Evolutionary conservation across 2,113 vertebrate genomes (phyloP).

Genomic region (Corapipo altera): DNA sequence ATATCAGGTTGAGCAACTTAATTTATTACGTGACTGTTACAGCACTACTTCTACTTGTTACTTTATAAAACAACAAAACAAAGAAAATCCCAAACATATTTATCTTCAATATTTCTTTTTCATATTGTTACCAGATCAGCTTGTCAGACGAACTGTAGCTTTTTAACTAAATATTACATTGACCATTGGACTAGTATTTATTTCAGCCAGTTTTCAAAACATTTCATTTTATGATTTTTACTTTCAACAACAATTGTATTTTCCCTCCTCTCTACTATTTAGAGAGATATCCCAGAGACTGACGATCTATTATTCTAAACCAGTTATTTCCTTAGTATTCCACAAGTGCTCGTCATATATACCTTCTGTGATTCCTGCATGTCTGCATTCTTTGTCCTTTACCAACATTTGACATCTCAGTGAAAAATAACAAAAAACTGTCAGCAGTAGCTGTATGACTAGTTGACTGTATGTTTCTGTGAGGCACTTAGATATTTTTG

Average conservation of each 20-base stretch:
- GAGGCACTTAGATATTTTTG: neutral
- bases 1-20: neutral
- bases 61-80: neutral
- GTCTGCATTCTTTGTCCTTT: neutral
- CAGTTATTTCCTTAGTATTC: neutral
- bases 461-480: neutral
- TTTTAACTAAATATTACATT: neutral
- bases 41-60: neutral
- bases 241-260: neutral
- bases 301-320: neutral
- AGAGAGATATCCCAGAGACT: neutral
- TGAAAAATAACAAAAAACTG: neutral
- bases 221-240: neutral
- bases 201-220: neutral
- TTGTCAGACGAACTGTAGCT: neutral
- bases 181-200: neutral
- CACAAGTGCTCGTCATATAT: neutral
- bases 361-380: neutral
- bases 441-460: neutral
- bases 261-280: neutral
- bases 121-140: neutral
- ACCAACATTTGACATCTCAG: neutral
- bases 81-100: neutral
- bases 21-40: neutral
- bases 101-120: neutral